Conservation (phyloP, 2,113 vertebrate genomes). For the Bettongia penicillata region DNA sequence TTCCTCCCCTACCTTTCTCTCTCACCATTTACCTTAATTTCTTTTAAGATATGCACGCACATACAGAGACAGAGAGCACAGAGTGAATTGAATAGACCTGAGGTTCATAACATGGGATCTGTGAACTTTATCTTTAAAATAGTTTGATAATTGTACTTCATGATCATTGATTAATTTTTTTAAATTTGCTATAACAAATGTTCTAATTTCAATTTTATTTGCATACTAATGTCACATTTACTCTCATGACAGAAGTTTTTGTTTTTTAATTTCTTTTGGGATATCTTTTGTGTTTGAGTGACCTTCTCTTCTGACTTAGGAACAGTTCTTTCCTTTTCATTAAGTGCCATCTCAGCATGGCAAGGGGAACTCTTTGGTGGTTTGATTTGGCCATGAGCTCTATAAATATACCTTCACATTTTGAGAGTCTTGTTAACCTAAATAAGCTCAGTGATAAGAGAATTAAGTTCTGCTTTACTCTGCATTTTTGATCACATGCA, state of each 20-base stretch:
- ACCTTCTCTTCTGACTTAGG: neutral
- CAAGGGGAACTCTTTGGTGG: neutral
- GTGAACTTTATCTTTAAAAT: neutral
- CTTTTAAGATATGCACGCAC: too few species aligned
- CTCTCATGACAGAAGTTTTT: neutral
- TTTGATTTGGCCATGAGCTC: neutral
- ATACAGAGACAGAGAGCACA: too few species aligned
- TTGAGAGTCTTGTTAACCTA: neutral
- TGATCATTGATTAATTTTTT: neutral
- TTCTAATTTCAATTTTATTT: neutral
- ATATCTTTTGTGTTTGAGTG: neutral
- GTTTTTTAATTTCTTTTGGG: neutral
- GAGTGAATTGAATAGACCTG: too few species aligned
- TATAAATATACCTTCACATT: neutral
- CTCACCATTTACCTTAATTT: too few species aligned
- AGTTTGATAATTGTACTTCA: neutral
- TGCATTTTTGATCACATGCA: too few species aligned
- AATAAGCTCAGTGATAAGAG: neutral
- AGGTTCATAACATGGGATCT: neutral
- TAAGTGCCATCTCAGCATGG: neutral
- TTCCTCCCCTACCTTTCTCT: too few species aligned
- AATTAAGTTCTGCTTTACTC: neutral
- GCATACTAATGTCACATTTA: neutral
- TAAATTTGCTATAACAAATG: neutral
- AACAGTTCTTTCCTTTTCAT: neutral